Evolutionary conservation across 2,888 invertebrate species (phyloP).

Genomic region (Creontiades dilutus): DNA sequence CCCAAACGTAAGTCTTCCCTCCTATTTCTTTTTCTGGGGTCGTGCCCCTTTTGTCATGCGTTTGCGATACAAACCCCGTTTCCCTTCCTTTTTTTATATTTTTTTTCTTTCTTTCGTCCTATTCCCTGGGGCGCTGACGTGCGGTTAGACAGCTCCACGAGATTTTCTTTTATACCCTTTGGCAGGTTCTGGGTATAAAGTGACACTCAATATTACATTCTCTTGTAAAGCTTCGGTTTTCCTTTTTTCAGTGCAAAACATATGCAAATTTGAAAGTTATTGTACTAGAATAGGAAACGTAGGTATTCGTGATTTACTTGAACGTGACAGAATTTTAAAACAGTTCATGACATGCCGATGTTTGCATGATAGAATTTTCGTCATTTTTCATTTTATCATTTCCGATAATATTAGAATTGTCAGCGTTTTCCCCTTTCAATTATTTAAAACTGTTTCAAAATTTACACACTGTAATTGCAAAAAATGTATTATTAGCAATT

Average conservation of each 20-base stretch:
- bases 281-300: too few species aligned
- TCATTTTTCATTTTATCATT: too few species aligned
- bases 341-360: too few species aligned
- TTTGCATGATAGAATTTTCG: too few species aligned
- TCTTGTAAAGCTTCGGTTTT: not conserved
- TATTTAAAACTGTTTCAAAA: too few species aligned
- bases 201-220: conserved; percentile 32
- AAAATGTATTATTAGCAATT: too few species aligned
- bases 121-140: not conserved
- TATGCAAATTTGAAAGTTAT: not conserved
- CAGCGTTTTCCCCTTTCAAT: too few species aligned
- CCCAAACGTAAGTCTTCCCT: conserved; percentile 81
- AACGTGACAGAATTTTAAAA: too few species aligned
- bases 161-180: conserved; percentile 36
- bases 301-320: too few species aligned
- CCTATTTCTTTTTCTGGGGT: conserved; percentile 42
- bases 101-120: not conserved
- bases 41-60: conserved; percentile 26
- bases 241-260: not conserved
- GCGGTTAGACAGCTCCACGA: conserved; percentile 39
- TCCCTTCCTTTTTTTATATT: not conserved
- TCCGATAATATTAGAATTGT: too few species aligned
- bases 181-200: conserved; percentile 23
- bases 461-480: too few species aligned
- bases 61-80: conserved; percentile 27